Evolutionary conservation across 2,797 vertebrate genomes (phyloP).

Genomic region (Enteromius paludinosus): DNA sequence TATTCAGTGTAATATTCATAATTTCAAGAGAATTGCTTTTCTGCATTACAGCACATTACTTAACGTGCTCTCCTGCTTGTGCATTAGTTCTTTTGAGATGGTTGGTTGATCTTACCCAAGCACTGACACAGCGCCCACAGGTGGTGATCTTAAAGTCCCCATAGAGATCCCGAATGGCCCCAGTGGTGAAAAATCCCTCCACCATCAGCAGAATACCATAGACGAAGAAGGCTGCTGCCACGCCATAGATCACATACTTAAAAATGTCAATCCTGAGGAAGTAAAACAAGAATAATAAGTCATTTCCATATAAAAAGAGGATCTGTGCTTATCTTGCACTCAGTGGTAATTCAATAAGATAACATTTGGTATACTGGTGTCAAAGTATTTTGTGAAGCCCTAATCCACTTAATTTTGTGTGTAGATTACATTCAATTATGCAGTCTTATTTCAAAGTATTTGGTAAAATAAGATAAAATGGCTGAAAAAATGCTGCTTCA

Average conservation of each 20-base stretch:
- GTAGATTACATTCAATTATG: neutral
- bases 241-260: conserved; percentile 96
- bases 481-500: neutral
- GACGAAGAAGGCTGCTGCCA: conserved; percentile 96
- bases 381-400: neutral
- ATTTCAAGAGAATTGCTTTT: neutral
- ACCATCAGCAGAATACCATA: conserved; percentile 97
- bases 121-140: conserved; percentile 96
- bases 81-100: neutral
- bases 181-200: conserved; percentile 98
- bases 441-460: neutral
- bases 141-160: conserved; percentile 98
- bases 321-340: neutral
- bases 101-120: conserved; percentile 82
- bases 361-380: neutral
- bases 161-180: conserved; percentile 96
- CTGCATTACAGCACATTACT: neutral
- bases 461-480: neutral
- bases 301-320: neutral
- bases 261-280: conserved; percentile 88
- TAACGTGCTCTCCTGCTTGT: neutral
- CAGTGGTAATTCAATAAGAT: neutral
- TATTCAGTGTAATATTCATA: neutral
- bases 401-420: neutral
- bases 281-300: neutral